Evolutionary conservation across 2,113 vertebrate genomes (phyloP), one percentile per base, ranked within the genome.

Genomic region (Rallus limicola): DNA sequence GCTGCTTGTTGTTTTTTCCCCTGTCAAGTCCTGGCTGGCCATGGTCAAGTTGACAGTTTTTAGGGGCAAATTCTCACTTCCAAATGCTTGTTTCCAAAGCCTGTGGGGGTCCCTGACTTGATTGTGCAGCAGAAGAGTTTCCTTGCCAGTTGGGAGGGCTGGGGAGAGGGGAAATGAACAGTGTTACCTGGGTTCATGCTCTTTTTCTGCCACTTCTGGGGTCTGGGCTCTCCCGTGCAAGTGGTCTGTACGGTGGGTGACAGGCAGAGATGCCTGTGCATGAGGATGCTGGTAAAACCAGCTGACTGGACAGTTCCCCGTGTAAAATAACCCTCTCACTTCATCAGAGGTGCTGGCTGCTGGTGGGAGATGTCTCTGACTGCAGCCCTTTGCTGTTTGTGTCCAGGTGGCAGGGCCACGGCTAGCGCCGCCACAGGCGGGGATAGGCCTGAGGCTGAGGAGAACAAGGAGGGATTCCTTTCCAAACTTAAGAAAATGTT

Each of bases 401-500:
- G 98, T 98, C 98, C 98, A 99, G 98, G 98, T 98, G 98, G 98
- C 98, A 98, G 98, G 97, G 98, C 98, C 98, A 98, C 84, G 97
- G 98, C 97, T 98, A 98, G 95, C 33, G 90, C 98, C 97, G 91
- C 95, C 92, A 93, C 97, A 98, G 98, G 97, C 97, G 91, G 98
- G 95, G 98, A 98, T 97, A 97, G 97, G 97, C 97, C 97, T 96
- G 98, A 98, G 97, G 97, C 97, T 98, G 96, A 97, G 97, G 97
- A 98, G 98, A 98, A 98, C 97, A 97, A 97, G 96, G 97, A 98
- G 98, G 98, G 99, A 97, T 98, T 99, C 98, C 97, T 99, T 98
- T 98, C 98, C 98, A 99, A 98, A 98, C 98, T 99, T 98, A 99
- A 99, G 98, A 98, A 97, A 98, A 98, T 98, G 96, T 99, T 99